Conservation (phyloP, 2,113 vertebrate genomes). For the Chaetorhynchus papuensis region DNA sequence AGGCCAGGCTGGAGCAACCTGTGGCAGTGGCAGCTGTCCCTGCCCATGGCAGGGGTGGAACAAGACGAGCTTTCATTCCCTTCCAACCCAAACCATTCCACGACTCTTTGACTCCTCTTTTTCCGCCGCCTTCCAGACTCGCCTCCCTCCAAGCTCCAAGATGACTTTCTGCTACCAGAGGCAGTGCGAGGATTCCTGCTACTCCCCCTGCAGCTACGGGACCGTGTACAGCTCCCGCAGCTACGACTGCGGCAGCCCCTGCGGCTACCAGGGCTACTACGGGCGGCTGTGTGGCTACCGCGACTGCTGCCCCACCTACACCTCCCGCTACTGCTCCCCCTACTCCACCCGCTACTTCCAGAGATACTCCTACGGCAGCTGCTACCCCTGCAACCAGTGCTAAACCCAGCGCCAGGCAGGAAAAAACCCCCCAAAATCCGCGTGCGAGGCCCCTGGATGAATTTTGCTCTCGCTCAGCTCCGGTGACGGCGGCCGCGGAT, state of each 20-base stretch:
- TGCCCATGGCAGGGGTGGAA: no score
- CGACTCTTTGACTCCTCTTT: rapidly evolving
- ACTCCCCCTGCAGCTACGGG: not conserved
- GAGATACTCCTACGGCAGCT: not conserved
- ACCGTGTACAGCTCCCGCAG: not conserved
- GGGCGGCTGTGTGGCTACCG: not conserved
- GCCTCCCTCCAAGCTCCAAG: not conserved
- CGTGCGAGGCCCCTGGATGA: not conserved
- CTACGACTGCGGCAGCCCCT: not conserved
- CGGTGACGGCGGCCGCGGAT: rapidly evolving
- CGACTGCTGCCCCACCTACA: not conserved
- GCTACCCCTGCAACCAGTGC: not conserved
- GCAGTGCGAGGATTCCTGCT: not conserved
- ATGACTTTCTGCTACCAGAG: conserved; percentile 46
- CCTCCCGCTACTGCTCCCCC: not conserved
- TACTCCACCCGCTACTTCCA: not conserved
- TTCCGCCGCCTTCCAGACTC: not conserved
- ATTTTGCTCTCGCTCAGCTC: not conserved
- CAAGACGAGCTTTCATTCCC: rapidly evolving
- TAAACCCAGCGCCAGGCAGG: not conserved
- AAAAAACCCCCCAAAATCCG: rapidly evolving
- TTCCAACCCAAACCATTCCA: not conserved
- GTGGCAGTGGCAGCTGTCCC: rapidly evolving
- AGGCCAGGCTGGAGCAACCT: not conserved
- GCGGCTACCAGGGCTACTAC: not conserved